Evolutionary conservation across 2,888 invertebrate species (phyloP).

Genomic region (Diadegma fenestrale): DNA sequence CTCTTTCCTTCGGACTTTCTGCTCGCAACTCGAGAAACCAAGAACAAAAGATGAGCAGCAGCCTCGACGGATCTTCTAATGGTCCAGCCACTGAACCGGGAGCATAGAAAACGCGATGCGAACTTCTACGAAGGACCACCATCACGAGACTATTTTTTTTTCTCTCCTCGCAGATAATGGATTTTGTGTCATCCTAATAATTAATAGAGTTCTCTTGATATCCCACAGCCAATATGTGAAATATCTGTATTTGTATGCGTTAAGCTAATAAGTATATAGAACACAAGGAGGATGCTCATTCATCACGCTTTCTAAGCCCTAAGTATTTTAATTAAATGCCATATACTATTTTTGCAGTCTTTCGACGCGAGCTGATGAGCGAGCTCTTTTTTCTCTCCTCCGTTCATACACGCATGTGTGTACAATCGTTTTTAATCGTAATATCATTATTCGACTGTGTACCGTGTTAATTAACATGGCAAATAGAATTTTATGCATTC

Average conservation of each 20-base stretch:
- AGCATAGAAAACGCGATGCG: background rate
- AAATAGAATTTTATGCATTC: background rate
- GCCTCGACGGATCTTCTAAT: slow-evolving; percentile 43
- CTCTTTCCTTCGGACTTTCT: slow-evolving; percentile 34
- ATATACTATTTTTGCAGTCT: slow-evolving; percentile 73
- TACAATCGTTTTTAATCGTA: slow-evolving; percentile 12
- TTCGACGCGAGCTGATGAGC: slow-evolving; percentile 40
- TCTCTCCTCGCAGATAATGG: slow-evolving; percentile 81
- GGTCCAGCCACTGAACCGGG: slow-evolving; percentile 40
- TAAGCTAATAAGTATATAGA: slow-evolving; percentile 48
- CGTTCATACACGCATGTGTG: background rate
- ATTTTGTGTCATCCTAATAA: slow-evolving; percentile 84
- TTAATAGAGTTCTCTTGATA: slow-evolving; percentile 82
- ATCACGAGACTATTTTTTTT: slow-evolving; percentile 47
- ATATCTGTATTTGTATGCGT: slow-evolving; percentile 43
- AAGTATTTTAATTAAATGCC: slow-evolving; percentile 84
- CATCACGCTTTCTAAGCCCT: slow-evolving; percentile 84
- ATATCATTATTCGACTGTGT: slow-evolving; percentile 20
- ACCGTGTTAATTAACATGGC: slow-evolving; percentile 15
- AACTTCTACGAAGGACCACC: slow-evolving; percentile 70
- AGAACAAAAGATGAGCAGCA: slow-evolving; percentile 36
- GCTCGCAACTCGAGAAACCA: slow-evolving; percentile 29
- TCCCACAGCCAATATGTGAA: slow-evolving; percentile 33
- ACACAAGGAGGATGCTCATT: slow-evolving; percentile 79
- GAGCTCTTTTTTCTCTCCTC: slow-evolving; percentile 32